Percentiles rank a stretch among this genome's conserved stretches.
Evolutionary conservation across 1,140 invertebrate species (phyloP).

Genomic region (Ruditapes philippinarum): DNA sequence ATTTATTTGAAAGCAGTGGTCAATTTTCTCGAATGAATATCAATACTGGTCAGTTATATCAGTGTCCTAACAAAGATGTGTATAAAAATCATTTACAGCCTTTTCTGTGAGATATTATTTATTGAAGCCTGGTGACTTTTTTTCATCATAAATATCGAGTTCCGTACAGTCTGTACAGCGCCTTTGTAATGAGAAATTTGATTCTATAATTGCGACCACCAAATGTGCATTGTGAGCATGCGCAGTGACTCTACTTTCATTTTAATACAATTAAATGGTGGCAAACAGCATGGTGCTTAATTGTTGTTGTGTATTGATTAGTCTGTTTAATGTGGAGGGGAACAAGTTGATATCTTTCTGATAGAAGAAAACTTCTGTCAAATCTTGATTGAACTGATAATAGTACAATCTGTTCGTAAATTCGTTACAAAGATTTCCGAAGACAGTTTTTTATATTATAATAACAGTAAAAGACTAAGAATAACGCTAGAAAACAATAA

Average conservation of each 20-base stretch:
- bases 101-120: conserved; percentile 62
- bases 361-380: conserved; percentile 63
- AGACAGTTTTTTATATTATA: conserved; percentile 3
- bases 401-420: conserved; percentile 58
- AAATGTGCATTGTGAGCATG: conserved; percentile 75
- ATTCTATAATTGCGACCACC: conserved; percentile 68
- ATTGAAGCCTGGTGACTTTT: conserved; percentile 56
- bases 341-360: conserved; percentile 49
- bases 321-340: conserved; percentile 35
- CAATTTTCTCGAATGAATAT: background rate
- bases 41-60: background rate
- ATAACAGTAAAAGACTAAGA: conserved; percentile 9
- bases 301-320: conserved; percentile 54
- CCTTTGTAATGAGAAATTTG: conserved; percentile 64
- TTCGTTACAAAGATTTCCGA: conserved; percentile 36
- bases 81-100: background rate
- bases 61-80: background rate
- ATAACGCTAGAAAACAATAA: conserved; percentile 10
- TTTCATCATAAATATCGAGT: conserved; percentile 60
- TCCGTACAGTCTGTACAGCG: conserved; percentile 53
- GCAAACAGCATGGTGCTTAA: conserved; percentile 11
- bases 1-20: conserved; percentile 4
- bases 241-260: conserved; percentile 68
- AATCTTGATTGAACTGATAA: conserved; percentile 61
- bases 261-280: conserved; percentile 50